phyloP scores from a whole-genome alignment of 2,113 vertebrate genomes.

The Dasyprocta punctata region DNA sequence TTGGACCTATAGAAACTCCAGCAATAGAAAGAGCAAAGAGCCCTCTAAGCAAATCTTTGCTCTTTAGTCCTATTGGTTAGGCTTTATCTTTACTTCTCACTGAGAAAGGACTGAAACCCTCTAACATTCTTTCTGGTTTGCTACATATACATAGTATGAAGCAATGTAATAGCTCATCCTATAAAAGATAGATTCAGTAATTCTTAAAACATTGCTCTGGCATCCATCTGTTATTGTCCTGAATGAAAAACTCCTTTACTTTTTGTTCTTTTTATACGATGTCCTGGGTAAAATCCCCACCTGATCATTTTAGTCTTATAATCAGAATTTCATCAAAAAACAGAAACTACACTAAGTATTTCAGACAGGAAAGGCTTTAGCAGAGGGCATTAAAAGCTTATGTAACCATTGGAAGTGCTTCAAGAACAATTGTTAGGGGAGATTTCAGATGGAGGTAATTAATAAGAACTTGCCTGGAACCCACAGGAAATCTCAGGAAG shows the following conservation, averaged over 20 bases:
- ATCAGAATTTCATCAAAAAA: not conserved
- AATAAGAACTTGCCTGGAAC: not conserved
- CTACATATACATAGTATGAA: not conserved
- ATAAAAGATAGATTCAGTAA: not conserved
- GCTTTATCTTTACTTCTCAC: not conserved
- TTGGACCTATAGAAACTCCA: not conserved
- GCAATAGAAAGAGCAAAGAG: not conserved
- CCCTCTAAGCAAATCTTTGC: not conserved
- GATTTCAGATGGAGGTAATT: not conserved
- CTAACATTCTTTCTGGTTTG: not conserved
- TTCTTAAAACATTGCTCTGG: not conserved
- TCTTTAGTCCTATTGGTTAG: not conserved
- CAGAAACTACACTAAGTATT: not conserved
- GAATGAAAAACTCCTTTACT: not conserved
- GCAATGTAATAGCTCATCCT: not conserved
- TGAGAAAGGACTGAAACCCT: not conserved
- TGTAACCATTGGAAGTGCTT: not conserved
- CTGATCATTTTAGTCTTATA: not conserved
- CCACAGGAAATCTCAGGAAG: not conserved
- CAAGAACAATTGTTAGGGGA: not conserved
- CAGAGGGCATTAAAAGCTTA: not conserved
- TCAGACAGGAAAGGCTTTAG: not conserved
- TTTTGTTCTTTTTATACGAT: conserved; percentile 7
- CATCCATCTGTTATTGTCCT: not conserved
- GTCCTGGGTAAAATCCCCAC: not conserved